Evolutionary conservation across 2,113 vertebrate species (phyloP).

Genomic region (Alethe castanea): DNA sequence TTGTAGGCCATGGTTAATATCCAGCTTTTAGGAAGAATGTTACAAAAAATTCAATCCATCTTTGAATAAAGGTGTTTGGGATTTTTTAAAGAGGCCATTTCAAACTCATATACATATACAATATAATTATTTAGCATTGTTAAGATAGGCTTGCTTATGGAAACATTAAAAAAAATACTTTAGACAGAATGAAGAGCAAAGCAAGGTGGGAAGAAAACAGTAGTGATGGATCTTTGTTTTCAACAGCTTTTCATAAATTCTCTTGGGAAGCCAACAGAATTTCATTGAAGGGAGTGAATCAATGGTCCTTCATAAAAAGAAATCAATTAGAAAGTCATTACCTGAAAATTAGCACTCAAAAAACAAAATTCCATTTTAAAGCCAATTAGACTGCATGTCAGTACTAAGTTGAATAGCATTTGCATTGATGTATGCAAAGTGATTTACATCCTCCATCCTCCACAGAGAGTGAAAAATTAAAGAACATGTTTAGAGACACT

Average conservation of each 20-base stretch:
- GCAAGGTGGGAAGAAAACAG: neutral
- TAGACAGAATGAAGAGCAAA: neutral
- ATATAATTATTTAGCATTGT: neutral
- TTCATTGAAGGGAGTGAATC: constrained; percentile 38
- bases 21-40: neutral
- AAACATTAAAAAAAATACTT: neutral
- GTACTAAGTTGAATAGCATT: constrained; percentile 1
- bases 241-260: constrained; percentile 25
- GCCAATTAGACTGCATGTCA: constrained; percentile 21
- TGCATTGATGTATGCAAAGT: constrained; percentile 19
- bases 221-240: neutral
- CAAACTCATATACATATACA: neutral
- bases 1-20: neutral
- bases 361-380: constrained; percentile 41
- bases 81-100: neutral
- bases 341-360: constrained; percentile 50
- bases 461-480: neutral
- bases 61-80: neutral
- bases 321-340: constrained; percentile 56
- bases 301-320: constrained; percentile 21
- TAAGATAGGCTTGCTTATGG: neutral
- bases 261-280: neutral
- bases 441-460: neutral
- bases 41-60: neutral
- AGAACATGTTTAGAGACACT: neutral